Evolutionary conservation across 1,140 invertebrate genomes (phyloP).

Genomic region (Oncopeltus fasciatus): DNA sequence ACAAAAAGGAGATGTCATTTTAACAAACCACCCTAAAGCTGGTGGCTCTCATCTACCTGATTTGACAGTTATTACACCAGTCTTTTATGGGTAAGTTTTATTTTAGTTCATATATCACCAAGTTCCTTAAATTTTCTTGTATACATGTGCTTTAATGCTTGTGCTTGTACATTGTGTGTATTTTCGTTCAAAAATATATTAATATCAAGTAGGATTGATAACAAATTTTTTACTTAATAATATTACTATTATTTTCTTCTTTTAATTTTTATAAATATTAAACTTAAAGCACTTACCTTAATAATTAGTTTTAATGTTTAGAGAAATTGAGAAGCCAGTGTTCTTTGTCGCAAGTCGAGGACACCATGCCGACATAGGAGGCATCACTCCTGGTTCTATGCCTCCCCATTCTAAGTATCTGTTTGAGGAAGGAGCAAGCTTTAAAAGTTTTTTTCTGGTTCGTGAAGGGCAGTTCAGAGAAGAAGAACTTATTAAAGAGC

Average conservation of each 20-base stretch:
- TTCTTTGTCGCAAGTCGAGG: slow-evolving; percentile 98
- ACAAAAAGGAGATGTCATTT: slow-evolving; percentile 76
- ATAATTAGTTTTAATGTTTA: not conserved
- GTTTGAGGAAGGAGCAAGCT: slow-evolving; percentile 83
- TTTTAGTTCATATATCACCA: not conserved
- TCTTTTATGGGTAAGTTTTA: slow-evolving; percentile 58
- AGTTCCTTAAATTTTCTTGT: no score
- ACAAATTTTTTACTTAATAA: no score
- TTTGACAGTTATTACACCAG: slow-evolving; percentile 96
- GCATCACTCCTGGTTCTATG: slow-evolving; percentile 96
- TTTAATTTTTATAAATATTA: no score
- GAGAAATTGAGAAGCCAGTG: slow-evolving; percentile 43
- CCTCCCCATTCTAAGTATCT: slow-evolving; percentile 86
- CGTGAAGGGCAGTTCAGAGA: slow-evolving; percentile 59
- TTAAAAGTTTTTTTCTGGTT: slow-evolving; percentile 88
- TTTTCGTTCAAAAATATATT: no score
- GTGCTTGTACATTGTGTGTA: no score
- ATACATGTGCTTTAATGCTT: no score
- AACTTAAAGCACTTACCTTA: not conserved
- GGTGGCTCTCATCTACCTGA: slow-evolving; percentile 97
- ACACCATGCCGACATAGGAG: slow-evolving; percentile 98
- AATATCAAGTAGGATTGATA: no score
- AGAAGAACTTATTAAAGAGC: slow-evolving; percentile 52
- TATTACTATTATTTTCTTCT: no score
- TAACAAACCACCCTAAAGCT: slow-evolving; percentile 91